A percentile compares a stretch with the other conserved stretches of the same genome.
These are phyloP conservation scores for Phrynocephalus forsythii DNA, from an alignment of 2,797 vertebrate genomes.

Conservation along the genomic window DNA sequence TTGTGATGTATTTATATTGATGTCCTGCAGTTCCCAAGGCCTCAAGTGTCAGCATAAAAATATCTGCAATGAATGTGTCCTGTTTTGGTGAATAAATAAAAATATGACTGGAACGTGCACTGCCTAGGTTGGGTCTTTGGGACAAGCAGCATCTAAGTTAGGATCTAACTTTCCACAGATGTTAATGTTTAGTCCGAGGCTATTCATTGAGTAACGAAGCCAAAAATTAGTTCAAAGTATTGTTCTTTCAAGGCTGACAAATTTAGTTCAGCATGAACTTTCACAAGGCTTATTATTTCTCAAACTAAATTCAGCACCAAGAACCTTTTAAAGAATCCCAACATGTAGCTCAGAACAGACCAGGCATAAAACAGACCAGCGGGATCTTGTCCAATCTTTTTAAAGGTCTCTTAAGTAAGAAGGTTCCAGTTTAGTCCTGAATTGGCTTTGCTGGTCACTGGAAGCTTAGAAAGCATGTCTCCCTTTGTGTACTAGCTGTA, in stretches of 20 bases:
- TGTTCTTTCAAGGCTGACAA: not conserved
- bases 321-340: not conserved
- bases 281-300: not conserved
- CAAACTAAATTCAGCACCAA: not conserved
- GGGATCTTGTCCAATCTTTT: not conserved
- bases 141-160: not conserved
- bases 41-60: conserved; percentile 6
- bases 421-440: not conserved
- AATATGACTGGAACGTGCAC: not conserved
- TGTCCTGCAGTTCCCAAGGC: not conserved
- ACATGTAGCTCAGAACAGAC: not conserved
- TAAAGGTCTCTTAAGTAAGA: not conserved
- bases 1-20: conserved; percentile 10
- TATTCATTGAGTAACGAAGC: not conserved
- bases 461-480: not conserved
- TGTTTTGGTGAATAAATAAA: conserved; percentile 16
- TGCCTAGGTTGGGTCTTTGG: not conserved
- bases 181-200: not conserved
- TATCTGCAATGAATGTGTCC: not conserved
- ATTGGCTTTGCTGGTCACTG: not conserved
- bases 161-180: not conserved
- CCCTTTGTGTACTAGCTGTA: no score
- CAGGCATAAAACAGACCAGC: not conserved
- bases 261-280: no score
- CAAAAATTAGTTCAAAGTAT: not conserved